Evolutionary conservation across 2,797 vertebrate genomes (phyloP).

Genomic region (Onychomys arenicola): DNA sequence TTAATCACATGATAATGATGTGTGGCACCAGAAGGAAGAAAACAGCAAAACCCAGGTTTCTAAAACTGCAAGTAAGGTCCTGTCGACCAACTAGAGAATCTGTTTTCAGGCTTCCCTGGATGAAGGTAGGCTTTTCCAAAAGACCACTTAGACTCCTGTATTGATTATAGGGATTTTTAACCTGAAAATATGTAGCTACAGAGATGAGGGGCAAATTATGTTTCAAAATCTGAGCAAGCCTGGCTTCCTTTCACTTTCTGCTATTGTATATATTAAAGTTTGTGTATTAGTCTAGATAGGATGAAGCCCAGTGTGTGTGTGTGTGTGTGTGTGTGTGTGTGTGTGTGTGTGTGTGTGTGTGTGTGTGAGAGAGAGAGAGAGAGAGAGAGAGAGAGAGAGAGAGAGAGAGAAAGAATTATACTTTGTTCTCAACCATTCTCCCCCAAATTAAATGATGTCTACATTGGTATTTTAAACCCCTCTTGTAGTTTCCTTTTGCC

Average conservation of each 20-base stretch:
- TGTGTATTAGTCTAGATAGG: slow-evolving; percentile 64
- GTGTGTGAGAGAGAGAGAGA: not conserved
- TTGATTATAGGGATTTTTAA: slow-evolving; percentile 66
- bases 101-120: slow-evolving; percentile 82
- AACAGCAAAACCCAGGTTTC: slow-evolving; percentile 82
- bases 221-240: slow-evolving; percentile 74
- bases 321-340: not conserved
- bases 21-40: slow-evolving; percentile 81
- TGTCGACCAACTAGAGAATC: slow-evolving; percentile 79
- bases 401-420: not conserved
- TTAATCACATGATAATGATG: slow-evolving; percentile 91
- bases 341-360: not conserved
- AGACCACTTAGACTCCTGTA: slow-evolving; percentile 53
- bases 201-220: slow-evolving; percentile 60
- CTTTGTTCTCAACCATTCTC: not conserved
- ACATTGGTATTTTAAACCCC: slow-evolving; percentile 39
- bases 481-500: slow-evolving; percentile 46
- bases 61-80: slow-evolving; percentile 79
- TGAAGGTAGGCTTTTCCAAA: slow-evolving; percentile 81
- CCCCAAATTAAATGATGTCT: slow-evolving; percentile 31
- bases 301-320: slow-evolving; percentile 35
- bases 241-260: slow-evolving; percentile 76
- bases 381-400: not conserved
- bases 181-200: slow-evolving; percentile 46
- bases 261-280: slow-evolving; percentile 65